Evolutionary conservation across 2,113 vertebrate species (phyloP).

Genomic region (Bungarus multicinctus): DNA sequence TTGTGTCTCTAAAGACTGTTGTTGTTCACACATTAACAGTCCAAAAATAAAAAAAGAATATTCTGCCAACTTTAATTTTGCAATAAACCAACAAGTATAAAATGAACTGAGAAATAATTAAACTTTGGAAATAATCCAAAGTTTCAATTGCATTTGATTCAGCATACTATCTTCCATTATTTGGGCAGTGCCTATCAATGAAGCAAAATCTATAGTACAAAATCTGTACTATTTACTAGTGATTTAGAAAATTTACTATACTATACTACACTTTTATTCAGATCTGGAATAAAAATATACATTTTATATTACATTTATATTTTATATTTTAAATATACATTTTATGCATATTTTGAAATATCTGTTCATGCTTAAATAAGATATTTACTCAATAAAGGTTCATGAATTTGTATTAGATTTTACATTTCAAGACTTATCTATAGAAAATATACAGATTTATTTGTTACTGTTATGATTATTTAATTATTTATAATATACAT

Average conservation of each 20-base stretch:
- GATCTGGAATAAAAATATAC: neutral
- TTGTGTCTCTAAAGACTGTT: neutral
- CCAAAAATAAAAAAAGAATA: conserved; percentile 10
- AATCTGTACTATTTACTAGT: neutral
- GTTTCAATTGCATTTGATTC: conserved; percentile 9
- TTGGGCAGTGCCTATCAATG: neutral
- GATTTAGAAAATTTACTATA: conserved; percentile 1
- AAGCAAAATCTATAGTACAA: neutral
- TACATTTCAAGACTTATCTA: too few relatives aligned
- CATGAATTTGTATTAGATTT: too few relatives aligned
- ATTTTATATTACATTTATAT: too few relatives aligned
- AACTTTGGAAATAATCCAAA: neutral
- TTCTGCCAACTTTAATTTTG: neutral
- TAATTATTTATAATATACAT: too few relatives aligned
- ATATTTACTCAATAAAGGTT: too few relatives aligned
- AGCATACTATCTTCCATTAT: neutral
- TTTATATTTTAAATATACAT: neutral
- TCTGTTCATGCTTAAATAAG: neutral
- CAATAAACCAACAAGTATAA: neutral
- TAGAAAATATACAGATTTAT: too few relatives aligned
- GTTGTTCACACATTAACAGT: neutral
- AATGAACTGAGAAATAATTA: conserved; percentile 12
- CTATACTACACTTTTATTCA: too few relatives aligned
- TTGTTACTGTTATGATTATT: too few relatives aligned
- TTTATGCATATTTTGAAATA: neutral